Base-by-base conservation (phyloP, 2,113 vertebrate genomes). In the Pterocles gutturalis region DNA sequence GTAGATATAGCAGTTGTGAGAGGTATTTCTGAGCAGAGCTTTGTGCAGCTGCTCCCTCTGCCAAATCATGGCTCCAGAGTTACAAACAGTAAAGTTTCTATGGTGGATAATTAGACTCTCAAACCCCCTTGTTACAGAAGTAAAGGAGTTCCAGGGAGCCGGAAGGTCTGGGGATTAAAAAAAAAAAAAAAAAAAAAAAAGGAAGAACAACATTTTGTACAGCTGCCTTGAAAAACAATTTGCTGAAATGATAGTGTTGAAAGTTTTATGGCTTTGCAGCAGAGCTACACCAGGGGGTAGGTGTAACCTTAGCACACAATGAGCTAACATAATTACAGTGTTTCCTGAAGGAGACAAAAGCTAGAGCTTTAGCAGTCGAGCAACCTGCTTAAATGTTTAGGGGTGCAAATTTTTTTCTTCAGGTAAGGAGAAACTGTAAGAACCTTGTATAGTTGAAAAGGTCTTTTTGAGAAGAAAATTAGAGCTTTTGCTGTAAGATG, bases 341-440 rank as follows among this genome's bases (percentile, higher is more conserved):
- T 92, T 95, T 93, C 94, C 93, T 94, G 87, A 64, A 93, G 80
- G 89, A 87, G 84, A 95, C 83, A 89, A 83, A 91, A 94, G 80
- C 72, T 55, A 38, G 53, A 87, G 65, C 77, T 79, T 87, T 82
- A 75, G 54, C 77, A 87, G 84, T 72, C 16, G 41, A 90, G 36
- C 45, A 69, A 28, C 41, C 54, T 86, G 58, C 46, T 33, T 45
- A 43, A 64, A 33, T 58, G 48, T 57, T 58, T 86, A 31, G 24
- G n/a, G 17, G 38, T 9, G n/a, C 20, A 36, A 71, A 24, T 10
- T 25, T 82, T 93, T 93, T 93, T 54, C 49, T 90, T 83, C 76
- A 33, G 41, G 17, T 82, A 65, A 45, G 45, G 58, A 36, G 54
- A 93, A 93, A n/a, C 24, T 33, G 14, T 79, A 70, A 73, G 64